Percentiles rank a stretch among this genome's conserved stretches.
Conservation (phyloP, 2,888 invertebrate species). For the Microctonus hyperodae region DNA sequence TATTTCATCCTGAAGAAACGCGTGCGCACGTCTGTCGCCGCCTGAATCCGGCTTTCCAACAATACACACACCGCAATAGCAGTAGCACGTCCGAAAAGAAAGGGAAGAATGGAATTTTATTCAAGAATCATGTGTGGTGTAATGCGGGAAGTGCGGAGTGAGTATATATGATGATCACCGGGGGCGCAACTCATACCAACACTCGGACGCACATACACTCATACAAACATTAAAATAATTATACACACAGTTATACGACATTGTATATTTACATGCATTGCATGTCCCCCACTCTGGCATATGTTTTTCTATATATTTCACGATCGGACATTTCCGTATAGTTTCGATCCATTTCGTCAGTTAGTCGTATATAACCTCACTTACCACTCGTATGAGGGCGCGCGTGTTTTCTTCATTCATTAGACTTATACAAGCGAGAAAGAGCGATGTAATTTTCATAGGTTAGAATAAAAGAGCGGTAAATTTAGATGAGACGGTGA, state of each 20-base stretch:
- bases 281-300: neutral
- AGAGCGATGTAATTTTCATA: neutral
- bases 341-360: constrained; percentile 28
- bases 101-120: constrained; percentile 52
- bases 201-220: too few relatives aligned
- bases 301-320: neutral
- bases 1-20: neutral
- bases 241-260: neutral
- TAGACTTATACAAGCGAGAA: constrained; percentile 14
- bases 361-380: constrained; percentile 23
- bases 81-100: constrained; percentile 15
- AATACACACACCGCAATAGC: constrained; percentile 2
- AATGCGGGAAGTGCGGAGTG: constrained; percentile 46
- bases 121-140: constrained; percentile 45
- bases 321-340: constrained; percentile 28
- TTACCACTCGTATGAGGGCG: neutral
- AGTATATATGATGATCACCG: constrained; percentile 1
- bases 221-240: neutral
- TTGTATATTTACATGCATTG: neutral
- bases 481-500: constrained; percentile 31
- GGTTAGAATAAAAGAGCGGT: neutral
- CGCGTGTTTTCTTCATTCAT: constrained; percentile 22
- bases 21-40: neutral
- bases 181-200: neutral
- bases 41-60: constrained; percentile 4